Evolutionary conservation across 2,797 vertebrate species (phyloP).

Genomic region (Salarias fasciatus): DNA sequence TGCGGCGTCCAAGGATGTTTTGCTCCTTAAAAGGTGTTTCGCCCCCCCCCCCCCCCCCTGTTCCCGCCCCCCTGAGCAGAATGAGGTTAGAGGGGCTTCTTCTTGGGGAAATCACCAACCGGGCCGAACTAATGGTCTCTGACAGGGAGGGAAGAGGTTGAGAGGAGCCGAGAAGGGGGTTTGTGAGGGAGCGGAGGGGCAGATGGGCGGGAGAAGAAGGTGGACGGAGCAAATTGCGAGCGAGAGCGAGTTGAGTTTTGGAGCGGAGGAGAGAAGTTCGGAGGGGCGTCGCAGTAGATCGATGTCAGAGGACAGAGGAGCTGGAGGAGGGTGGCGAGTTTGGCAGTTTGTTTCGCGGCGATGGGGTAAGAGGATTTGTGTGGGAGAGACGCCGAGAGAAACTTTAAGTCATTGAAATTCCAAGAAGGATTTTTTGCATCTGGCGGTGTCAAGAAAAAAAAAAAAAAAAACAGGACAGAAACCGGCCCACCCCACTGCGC

Average conservation of each 20-base stretch:
- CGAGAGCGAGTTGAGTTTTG: background rate
- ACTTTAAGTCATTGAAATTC: conserved; percentile 52
- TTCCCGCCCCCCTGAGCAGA: conserved; percentile 23
- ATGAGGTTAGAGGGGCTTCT: conserved; percentile 55
- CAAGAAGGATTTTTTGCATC: conserved; percentile 28
- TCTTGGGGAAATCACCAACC: conserved; percentile 54
- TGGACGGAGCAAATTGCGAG: conserved; percentile 1
- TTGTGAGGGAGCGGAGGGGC: conserved; percentile 1
- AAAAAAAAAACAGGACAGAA: conserved; percentile 31
- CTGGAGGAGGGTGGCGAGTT: conserved; percentile 10
- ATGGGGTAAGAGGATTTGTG: conserved; percentile 45
- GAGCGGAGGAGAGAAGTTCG: background rate
- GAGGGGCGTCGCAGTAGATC: background rate
- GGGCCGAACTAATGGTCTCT: conserved; percentile 74
- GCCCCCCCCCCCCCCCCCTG: conserved; percentile 8
- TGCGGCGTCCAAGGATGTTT: conserved; percentile 56
- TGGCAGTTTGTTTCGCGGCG: conserved; percentile 32
- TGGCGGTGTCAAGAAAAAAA: conserved; percentile 6
- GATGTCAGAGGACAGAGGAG: background rate
- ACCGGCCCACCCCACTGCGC: conserved; percentile 25
- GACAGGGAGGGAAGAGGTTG: conserved; percentile 69
- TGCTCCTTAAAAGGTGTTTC: conserved; percentile 68
- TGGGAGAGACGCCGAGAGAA: conserved; percentile 27
- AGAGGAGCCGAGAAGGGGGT: conserved; percentile 42
- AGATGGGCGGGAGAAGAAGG: background rate